Percentiles rank a stretch among this genome's conserved stretches.
These are phyloP conservation scores for Poecilus cupreus DNA, from an alignment of 2,888 invertebrate species.

Conservation along the genomic window DNA sequence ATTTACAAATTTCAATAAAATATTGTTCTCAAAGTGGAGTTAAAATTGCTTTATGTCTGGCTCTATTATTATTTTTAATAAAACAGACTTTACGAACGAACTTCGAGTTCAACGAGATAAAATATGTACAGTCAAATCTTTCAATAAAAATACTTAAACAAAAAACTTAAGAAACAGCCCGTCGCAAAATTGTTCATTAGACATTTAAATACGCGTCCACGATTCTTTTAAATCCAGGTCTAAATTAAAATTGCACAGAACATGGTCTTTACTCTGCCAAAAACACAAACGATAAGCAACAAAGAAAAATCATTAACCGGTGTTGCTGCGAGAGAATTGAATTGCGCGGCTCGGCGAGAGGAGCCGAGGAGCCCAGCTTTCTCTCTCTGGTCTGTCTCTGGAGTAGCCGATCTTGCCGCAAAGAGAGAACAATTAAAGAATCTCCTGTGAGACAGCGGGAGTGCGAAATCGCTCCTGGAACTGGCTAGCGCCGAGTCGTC, in stretches of 20 bases:
- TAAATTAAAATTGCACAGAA: constrained; percentile 57
- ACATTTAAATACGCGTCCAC: constrained; percentile 49
- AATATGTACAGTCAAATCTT: constrained; percentile 2
- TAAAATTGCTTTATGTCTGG: not conserved
- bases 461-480: not conserved
- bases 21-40: not conserved
- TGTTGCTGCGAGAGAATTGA: constrained; percentile 56
- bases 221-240: constrained; percentile 53
- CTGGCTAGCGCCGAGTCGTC: not conserved
- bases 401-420: constrained; percentile 49
- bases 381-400: constrained; percentile 10
- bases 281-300: constrained; percentile 58
- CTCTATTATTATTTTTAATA: constrained; percentile 19
- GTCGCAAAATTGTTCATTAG: constrained; percentile 41
- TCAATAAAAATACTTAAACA: constrained; percentile 28
- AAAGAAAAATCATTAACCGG: constrained; percentile 58
- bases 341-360: constrained; percentile 37
- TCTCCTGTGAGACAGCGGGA: constrained; percentile 8
- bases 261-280: constrained; percentile 58
- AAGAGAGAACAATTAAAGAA: constrained; percentile 56
- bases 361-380: not conserved
- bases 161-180: constrained; percentile 13
- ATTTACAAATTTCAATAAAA: constrained; percentile 15
- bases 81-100: not conserved
- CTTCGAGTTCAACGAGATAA: not conserved